Percentiles rank a stretch among this genome's conserved stretches.
These are phyloP conservation scores for Terrapene triunguis DNA, from an alignment of 2,113 vertebrate species.

Conservation along the genomic window DNA sequence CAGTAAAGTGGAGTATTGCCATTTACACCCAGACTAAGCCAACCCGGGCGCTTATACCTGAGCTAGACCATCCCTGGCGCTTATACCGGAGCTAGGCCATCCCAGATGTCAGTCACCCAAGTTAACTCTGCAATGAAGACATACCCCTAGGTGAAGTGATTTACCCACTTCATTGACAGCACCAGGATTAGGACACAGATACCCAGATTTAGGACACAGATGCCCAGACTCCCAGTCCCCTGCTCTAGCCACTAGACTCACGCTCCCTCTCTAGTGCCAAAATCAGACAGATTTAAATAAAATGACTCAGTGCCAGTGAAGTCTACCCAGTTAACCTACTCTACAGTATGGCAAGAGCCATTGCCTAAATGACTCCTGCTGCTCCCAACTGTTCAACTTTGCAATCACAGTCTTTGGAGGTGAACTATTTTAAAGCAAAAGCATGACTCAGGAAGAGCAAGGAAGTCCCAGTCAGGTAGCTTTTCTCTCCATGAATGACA, in stretches of 20 bases:
- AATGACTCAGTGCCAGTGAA: background rate
- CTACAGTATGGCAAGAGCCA: background rate
- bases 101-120: background rate
- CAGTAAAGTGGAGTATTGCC: too few relatives aligned
- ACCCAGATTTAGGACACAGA: background rate
- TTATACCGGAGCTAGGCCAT: too few relatives aligned
- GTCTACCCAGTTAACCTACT: background rate
- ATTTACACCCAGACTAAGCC: too few relatives aligned
- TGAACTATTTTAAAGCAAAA: background rate
- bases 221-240: background rate
- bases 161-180: background rate
- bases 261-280: fast-evolving
- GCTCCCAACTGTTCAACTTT: background rate
- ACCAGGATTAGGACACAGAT: fast-evolving
- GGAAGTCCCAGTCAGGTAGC: background rate
- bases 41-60: too few relatives aligned
- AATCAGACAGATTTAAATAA: background rate
- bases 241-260: background rate
- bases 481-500: background rate
- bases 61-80: too few relatives aligned
- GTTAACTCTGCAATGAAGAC: background rate
- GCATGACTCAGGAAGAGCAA: fast-evolving
- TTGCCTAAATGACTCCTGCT: background rate
- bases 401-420: background rate
- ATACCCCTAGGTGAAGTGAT: background rate